A percentile compares a stretch with the other conserved stretches of the same genome.
These are phyloP conservation scores for Xiphophorus maculatus DNA, from an alignment of 2,113 vertebrate genomes.

Conservation along the genomic window DNA sequence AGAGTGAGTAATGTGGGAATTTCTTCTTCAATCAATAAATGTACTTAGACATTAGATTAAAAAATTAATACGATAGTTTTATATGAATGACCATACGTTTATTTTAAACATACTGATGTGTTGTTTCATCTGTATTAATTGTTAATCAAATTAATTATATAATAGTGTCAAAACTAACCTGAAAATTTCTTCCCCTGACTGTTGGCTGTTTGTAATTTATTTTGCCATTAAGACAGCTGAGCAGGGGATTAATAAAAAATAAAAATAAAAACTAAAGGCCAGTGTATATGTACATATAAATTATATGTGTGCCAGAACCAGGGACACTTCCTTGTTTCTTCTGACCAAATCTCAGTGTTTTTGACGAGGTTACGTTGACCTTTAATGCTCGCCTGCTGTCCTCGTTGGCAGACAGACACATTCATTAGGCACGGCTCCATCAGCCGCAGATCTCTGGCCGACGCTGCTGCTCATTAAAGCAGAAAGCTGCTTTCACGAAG, in stretches of 20 bases:
- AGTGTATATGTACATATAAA: background rate
- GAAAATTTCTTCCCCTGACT: too few relatives aligned
- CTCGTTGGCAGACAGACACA: constrained; percentile 8
- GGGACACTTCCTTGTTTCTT: background rate
- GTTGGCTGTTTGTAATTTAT: background rate
- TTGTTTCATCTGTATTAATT: too few relatives aligned
- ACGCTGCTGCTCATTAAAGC: constrained; percentile 28
- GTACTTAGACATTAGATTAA: background rate
- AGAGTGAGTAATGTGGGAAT: too few relatives aligned
- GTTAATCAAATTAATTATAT: too few relatives aligned
- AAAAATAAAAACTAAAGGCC: too few relatives aligned
- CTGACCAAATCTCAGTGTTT: background rate
- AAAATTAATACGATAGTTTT: background rate
- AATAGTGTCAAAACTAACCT: too few relatives aligned
- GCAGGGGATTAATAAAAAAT: background rate
- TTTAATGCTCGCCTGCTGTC: constrained; percentile 14
- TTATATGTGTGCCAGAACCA: background rate
- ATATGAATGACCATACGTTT: background rate
- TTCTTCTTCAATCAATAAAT: background rate
- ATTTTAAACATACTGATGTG: background rate
- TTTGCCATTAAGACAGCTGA: background rate
- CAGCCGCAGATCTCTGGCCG: constrained; percentile 6
- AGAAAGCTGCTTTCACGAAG: background rate
- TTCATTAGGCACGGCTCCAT: constrained; percentile 27
- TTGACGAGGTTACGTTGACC: constrained; percentile 20